phyloP scores from a whole-genome alignment of 2,797 vertebrate species.

The Furcifer pardalis region DNA sequence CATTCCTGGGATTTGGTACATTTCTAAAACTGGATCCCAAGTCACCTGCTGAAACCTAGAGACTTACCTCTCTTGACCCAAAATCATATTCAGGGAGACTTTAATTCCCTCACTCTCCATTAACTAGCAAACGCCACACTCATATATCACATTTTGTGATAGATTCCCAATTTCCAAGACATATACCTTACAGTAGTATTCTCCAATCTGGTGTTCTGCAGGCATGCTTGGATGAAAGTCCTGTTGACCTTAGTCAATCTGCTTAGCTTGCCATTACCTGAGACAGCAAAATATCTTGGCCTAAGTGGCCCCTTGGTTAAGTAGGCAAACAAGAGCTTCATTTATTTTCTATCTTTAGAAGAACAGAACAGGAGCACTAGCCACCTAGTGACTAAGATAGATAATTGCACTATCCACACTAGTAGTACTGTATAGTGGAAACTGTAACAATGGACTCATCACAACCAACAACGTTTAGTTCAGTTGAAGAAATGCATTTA shows the following conservation, averaged over 20 bases:
- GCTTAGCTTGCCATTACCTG: not conserved
- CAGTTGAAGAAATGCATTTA: not conserved
- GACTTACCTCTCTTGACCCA: not conserved
- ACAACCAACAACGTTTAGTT: too few relatives aligned
- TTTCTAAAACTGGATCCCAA: conserved; percentile 7
- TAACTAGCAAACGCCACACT: not conserved
- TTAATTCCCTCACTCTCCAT: not conserved
- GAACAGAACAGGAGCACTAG: not conserved
- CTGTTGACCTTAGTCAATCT: not conserved
- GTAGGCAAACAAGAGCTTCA: not conserved
- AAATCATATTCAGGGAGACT: not conserved
- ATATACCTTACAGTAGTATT: not conserved
- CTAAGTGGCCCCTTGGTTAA: not conserved
- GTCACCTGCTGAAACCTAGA: not conserved
- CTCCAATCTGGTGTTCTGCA: not conserved
- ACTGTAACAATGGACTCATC: too few relatives aligned
- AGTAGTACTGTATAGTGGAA: too few relatives aligned
- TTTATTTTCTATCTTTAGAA: not conserved
- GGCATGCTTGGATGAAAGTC: not conserved
- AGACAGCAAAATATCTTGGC: not conserved
- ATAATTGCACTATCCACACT: not conserved
- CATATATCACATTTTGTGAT: not conserved
- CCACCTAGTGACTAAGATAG: not conserved
- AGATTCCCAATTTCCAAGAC: too few relatives aligned
- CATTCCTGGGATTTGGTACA: not conserved